Conservation (phyloP, 2,797 vertebrate species). For the Rachycentron canadum region DNA sequence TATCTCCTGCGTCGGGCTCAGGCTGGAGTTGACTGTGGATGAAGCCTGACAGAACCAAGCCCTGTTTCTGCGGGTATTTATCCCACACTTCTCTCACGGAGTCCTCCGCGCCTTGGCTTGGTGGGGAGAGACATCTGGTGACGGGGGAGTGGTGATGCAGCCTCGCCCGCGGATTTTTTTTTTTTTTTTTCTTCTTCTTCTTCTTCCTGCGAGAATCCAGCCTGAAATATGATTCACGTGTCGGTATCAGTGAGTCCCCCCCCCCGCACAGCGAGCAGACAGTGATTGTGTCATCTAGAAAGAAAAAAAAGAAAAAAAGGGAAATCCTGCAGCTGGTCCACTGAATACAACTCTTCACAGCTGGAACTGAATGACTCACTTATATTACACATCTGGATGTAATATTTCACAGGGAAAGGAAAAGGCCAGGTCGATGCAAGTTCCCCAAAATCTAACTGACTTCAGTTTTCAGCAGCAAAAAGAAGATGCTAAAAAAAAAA, state of each 20-base stretch:
- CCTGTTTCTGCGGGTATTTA: constrained; percentile 83
- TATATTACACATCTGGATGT: background rate
- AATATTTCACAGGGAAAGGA: background rate
- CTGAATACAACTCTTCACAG: background rate
- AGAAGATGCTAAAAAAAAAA: no score
- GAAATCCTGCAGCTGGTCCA: background rate
- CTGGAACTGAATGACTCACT: background rate
- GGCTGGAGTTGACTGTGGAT: constrained; percentile 63
- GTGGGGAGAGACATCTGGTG: constrained; percentile 76
- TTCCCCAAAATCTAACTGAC: no score
- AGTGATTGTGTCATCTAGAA: background rate
- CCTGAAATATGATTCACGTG: background rate
- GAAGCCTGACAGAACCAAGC: constrained; percentile 82
- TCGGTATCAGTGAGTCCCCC: no score
- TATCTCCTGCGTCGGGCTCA: constrained; percentile 74
- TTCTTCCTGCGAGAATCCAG: no score
- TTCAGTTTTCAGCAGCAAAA: no score
- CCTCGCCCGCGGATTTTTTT: background rate
- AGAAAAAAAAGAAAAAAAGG: no score
- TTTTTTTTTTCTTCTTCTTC: no score
- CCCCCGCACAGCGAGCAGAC: background rate
- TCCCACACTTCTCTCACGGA: constrained; percentile 35
- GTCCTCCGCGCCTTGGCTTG: constrained; percentile 20
- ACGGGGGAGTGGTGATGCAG: background rate
- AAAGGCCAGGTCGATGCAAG: no score